Percentiles rank a stretch among this genome's conserved stretches.
phyloP scores from a whole-genome alignment of 2,113 vertebrate genomes.

The Plectropomus leopardus region DNA sequence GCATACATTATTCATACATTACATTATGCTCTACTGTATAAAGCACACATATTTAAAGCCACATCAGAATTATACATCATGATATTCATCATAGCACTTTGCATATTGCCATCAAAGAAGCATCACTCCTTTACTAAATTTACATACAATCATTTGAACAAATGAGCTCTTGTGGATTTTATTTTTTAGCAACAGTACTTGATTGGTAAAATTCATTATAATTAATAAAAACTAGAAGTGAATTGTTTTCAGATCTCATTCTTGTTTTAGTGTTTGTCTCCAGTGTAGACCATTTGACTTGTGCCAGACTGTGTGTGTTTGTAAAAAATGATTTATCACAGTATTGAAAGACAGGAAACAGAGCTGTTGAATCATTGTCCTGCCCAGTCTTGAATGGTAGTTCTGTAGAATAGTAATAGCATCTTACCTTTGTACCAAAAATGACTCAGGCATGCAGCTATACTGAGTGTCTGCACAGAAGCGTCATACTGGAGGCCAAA shows the following conservation, averaged over 20 bases:
- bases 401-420: neutral
- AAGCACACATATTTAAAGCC: neutral
- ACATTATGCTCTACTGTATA: too few relatives aligned
- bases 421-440: neutral
- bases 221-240: neutral
- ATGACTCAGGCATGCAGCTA: conserved; percentile 10
- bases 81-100: neutral
- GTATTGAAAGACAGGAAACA: neutral
- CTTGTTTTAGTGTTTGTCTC: neutral
- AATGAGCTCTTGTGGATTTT: too few relatives aligned
- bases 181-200: neutral
- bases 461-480: conserved; percentile 11
- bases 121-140: neutral
- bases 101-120: too few relatives aligned
- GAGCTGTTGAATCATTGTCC: neutral
- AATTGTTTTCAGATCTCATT: neutral
- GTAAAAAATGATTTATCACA: neutral
- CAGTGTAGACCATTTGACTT: neutral
- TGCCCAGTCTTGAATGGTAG: neutral
- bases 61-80: neutral
- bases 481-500: conserved; percentile 5
- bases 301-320: neutral
- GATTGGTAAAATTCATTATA: neutral
- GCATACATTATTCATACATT: too few relatives aligned
- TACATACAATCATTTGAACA: too few relatives aligned